These are phyloP conservation scores for Sebastes iracundus DNA, from an alignment of 2,797 vertebrate genomes.

Conservation along the genomic window DNA sequence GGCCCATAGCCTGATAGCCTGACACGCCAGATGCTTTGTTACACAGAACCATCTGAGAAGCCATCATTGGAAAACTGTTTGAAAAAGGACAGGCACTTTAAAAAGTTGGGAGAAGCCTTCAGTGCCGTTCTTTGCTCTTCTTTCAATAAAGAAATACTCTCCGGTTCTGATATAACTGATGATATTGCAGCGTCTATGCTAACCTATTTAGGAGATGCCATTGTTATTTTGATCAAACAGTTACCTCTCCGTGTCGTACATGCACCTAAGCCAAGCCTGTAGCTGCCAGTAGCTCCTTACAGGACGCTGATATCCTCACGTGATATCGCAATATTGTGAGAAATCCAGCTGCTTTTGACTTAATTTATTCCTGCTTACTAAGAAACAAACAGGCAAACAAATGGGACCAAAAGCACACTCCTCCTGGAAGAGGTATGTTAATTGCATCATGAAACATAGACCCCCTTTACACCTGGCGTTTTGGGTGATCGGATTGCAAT, in stretches of 20 bases:
- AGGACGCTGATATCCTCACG: not conserved
- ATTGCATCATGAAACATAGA: not conserved
- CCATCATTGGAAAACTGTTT: not conserved
- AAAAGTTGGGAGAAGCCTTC: not conserved
- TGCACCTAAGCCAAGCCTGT: not conserved
- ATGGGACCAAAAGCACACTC: not conserved
- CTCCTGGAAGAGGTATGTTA: not conserved
- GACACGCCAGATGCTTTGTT: not conserved
- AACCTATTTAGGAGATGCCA: too few species aligned
- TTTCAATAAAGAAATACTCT: not conserved
- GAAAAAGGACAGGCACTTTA: not conserved
- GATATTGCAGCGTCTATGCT: too few species aligned
- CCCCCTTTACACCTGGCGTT: accelerated
- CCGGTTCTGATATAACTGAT: not conserved
- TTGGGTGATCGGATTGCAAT: not conserved
- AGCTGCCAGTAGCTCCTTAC: not conserved
- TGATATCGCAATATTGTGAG: too few species aligned
- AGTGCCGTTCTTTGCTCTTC: not conserved
- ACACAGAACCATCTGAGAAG: not conserved
- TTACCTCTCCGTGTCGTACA: too few species aligned
- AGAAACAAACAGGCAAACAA: not conserved
- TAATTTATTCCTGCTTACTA: not conserved
- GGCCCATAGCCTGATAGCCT: not conserved
- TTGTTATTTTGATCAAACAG: too few species aligned
- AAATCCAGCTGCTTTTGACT: too few species aligned